phyloP scores from a whole-genome alignment of 2,797 vertebrate species.

The Smutsia temminckii region DNA sequence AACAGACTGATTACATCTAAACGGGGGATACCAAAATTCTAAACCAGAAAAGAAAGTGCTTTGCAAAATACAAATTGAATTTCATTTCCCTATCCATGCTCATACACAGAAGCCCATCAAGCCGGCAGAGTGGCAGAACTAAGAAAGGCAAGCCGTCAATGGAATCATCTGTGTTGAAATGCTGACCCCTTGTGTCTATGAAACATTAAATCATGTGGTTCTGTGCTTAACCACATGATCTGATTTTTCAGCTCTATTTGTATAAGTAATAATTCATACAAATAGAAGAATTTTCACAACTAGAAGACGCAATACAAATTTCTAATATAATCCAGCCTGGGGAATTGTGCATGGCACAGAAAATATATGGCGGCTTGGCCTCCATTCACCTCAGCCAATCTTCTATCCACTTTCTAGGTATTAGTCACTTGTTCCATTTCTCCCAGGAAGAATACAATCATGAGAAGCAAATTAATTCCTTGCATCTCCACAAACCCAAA shows the following conservation, averaged over 20 bases:
- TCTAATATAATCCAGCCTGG: neutral
- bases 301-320: neutral
- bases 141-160: neutral
- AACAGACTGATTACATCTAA: slow-evolving; percentile 13
- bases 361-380: neutral
- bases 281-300: too few relatives aligned
- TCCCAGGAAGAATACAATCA: neutral
- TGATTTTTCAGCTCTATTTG: neutral
- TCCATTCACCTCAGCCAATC: neutral
- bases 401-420: neutral
- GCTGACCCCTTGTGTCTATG: slow-evolving; percentile 75
- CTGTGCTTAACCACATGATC: too few relatives aligned
- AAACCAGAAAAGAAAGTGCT: slow-evolving; percentile 34
- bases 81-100: neutral
- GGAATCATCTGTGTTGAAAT: slow-evolving; percentile 56
- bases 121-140: neutral
- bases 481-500: neutral
- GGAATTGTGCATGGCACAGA: neutral
- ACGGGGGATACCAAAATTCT: neutral
- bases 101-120: neutral
- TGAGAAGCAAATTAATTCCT: neutral
- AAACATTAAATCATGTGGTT: neutral
- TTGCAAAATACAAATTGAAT: slow-evolving; percentile 24
- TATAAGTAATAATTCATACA: neutral
- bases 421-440: neutral